Conservation (phyloP, 2,113 vertebrate genomes). For the Nothocercus nigrocapillus region DNA sequence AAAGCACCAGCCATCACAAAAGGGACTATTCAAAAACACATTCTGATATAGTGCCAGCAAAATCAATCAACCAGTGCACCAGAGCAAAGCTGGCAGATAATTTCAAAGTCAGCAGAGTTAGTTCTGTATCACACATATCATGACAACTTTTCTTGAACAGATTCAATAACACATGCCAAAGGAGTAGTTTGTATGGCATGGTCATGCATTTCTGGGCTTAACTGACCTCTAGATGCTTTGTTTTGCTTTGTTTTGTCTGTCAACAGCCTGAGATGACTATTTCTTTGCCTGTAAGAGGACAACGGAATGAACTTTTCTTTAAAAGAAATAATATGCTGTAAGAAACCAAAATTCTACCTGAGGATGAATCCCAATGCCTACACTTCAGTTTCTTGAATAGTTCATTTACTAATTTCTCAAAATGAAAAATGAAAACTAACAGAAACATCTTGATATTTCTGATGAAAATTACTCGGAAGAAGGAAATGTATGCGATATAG, state of each 20-base stretch:
- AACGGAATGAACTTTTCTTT: neutral
- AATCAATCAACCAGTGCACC: neutral
- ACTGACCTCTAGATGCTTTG: neutral
- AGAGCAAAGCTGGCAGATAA: neutral
- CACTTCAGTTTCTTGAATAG: neutral
- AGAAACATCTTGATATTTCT: neutral
- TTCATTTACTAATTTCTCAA: neutral
- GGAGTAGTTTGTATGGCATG: neutral
- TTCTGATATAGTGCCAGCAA: neutral
- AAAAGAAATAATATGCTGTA: neutral
- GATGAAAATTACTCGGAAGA: neutral
- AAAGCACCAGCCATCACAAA: neutral
- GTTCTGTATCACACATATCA: neutral
- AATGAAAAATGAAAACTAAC: neutral
- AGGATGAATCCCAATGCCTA: neutral
- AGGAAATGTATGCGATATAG: neutral
- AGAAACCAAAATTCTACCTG: rapidly evolving
- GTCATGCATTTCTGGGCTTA: neutral
- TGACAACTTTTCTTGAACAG: neutral
- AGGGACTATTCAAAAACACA: neutral
- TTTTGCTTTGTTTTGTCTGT: neutral
- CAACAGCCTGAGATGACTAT: neutral
- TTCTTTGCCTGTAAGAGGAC: neutral
- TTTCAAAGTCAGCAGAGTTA: neutral
- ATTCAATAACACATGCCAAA: neutral